phyloP scores from a whole-genome alignment of 23 tunicate genomes.

The Phallusia fumigata region DNA sequence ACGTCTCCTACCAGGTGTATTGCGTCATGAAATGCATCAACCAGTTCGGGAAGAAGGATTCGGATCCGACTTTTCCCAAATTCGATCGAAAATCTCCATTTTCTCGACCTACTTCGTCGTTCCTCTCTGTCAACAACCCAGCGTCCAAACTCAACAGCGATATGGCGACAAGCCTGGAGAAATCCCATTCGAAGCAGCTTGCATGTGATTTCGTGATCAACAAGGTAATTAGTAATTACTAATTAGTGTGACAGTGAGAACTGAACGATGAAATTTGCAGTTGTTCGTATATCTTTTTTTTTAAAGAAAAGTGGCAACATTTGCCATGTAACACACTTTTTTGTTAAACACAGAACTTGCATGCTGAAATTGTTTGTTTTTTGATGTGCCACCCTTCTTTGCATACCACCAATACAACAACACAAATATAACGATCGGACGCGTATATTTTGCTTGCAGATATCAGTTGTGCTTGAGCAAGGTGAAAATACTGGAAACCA shows the following conservation, averaged over 20 bases:
- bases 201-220: constrained; percentile 71
- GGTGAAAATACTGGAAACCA: constrained; percentile 23
- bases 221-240: too few relatives aligned
- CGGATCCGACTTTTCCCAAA: not conserved
- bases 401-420: too few relatives aligned
- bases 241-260: too few relatives aligned
- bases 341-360: too few relatives aligned
- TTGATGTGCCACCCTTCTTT: too few relatives aligned
- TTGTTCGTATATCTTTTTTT: not conserved
- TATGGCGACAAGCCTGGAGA: constrained; percentile 8
- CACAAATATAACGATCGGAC: too few relatives aligned
- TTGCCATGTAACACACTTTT: too few relatives aligned
- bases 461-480: constrained; percentile 77
- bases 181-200: constrained; percentile 57
- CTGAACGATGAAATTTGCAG: not conserved
- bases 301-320: too few relatives aligned
- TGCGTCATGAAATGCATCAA: constrained; percentile 49
- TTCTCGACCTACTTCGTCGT: not conserved
- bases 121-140: not conserved
- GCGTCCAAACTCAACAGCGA: not conserved
- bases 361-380: too few relatives aligned
- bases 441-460: constrained; percentile 18
- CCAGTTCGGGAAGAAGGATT: constrained; percentile 13
- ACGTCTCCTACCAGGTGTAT: constrained; percentile 34
- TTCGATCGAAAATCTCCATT: too few relatives aligned